These are phyloP conservation scores for Mactra quadrangularis DNA, from an alignment of 1,140 invertebrate genomes.

Conservation along the genomic window DNA sequence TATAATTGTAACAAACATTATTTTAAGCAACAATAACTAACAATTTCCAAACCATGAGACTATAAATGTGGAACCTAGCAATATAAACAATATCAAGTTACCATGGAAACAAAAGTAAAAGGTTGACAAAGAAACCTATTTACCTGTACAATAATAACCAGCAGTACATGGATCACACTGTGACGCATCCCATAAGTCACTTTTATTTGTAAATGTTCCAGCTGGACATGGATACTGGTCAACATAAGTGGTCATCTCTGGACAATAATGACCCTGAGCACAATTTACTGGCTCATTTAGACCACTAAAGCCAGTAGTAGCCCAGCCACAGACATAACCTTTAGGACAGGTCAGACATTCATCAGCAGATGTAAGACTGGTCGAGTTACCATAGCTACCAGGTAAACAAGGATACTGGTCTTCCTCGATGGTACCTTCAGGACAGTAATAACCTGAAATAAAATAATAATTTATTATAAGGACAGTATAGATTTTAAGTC, in stretches of 20 bases:
- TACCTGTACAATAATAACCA: constrained; percentile 80
- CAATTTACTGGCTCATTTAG: constrained; percentile 71
- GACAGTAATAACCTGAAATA: constrained; percentile 79
- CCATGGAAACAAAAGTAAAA: too few species aligned
- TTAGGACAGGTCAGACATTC: constrained; percentile 79
- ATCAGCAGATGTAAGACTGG: constrained; percentile 76
- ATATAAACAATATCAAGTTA: too few species aligned
- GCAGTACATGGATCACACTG: constrained; percentile 77
- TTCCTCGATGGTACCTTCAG: constrained; percentile 73
- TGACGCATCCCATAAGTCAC: constrained; percentile 70
- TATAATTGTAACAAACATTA: too few species aligned
- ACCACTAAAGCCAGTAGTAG: constrained; percentile 50
- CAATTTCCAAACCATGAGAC: too few species aligned
- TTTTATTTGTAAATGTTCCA: constrained; percentile 75
- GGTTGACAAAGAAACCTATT: too few species aligned
- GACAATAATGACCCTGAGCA: constrained; percentile 79
- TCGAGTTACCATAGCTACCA: constrained; percentile 76
- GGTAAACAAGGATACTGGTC: constrained; percentile 80
- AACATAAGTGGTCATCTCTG: constrained; percentile 74
- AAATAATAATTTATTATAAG: constrained; percentile 9
- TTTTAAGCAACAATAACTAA: too few species aligned
- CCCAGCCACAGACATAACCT: constrained; percentile 76
- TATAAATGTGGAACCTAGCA: too few species aligned
- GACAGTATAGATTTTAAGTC: neutral
- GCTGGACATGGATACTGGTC: constrained; percentile 79